These are phyloP conservation scores for Ctena decussata DNA, from an alignment of 2,888 invertebrate species.

Conservation along the genomic window DNA sequence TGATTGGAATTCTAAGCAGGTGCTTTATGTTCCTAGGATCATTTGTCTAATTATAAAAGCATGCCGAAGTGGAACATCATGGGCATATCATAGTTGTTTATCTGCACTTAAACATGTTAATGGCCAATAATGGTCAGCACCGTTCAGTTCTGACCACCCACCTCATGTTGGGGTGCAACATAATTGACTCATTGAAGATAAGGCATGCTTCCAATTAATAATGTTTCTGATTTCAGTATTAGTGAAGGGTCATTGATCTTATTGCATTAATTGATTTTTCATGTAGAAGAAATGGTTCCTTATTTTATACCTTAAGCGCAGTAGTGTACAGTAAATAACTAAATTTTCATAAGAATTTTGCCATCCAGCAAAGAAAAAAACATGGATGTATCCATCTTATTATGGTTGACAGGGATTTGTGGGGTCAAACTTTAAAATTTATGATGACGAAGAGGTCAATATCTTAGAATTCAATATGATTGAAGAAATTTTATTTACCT, in stretches of 20 bases:
- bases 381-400: too few species aligned
- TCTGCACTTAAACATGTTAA: slow-evolving; percentile 11
- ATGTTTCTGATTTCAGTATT: neutral
- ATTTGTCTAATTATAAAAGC: slow-evolving; percentile 11
- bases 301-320: too few species aligned
- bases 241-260: neutral
- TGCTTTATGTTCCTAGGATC: slow-evolving; percentile 2
- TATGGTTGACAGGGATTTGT: too few species aligned
- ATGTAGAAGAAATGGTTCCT: too few species aligned
- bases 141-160: slow-evolving; percentile 2
- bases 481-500: too few species aligned
- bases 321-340: too few species aligned
- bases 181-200: slow-evolving; percentile 4
- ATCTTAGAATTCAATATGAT: too few species aligned
- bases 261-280: too few species aligned
- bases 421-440: too few species aligned
- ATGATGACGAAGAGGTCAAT: too few species aligned
- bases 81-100: slow-evolving; percentile 2
- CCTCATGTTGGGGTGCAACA: neutral
- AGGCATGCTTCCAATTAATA: neutral
- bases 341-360: too few species aligned
- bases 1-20: neutral
- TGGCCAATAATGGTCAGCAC: neutral
- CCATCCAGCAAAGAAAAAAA: too few species aligned
- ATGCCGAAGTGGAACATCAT: neutral